These are phyloP conservation scores for Dexiosoma caninum DNA, from an alignment of 2,888 invertebrate genomes.

Conservation along the genomic window DNA sequence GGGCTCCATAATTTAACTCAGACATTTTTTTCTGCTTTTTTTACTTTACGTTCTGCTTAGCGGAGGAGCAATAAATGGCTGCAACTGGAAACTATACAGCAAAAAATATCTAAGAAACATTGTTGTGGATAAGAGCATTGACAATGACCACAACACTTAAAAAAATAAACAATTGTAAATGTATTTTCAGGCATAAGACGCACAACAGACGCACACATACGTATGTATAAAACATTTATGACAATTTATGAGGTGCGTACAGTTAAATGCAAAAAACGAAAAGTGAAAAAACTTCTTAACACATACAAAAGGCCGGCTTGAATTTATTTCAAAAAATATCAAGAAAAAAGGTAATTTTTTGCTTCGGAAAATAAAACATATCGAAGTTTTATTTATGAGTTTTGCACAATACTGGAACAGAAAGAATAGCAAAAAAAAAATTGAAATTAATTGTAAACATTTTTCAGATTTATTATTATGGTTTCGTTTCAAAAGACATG, in stretches of 20 bases:
- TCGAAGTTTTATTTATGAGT: slow-evolving; percentile 27
- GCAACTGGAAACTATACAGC: not conserved
- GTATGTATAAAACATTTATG: not conserved
- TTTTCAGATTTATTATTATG: not conserved
- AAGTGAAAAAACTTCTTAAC: not conserved
- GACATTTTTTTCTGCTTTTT: not conserved
- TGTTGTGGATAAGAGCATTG: not conserved
- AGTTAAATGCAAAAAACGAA: not conserved
- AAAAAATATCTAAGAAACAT: not conserved
- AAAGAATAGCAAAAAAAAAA: not conserved
- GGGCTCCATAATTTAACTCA: not conserved
- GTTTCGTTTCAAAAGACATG: not conserved
- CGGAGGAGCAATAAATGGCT: not conserved
- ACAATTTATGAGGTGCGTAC: slow-evolving; percentile 51
- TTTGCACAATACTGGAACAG: not conserved
- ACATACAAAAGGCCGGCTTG: not conserved
- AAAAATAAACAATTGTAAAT: slow-evolving; percentile 40
- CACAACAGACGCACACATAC: not conserved
- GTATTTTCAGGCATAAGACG: not conserved
- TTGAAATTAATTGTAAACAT: not conserved
- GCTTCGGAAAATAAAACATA: not conserved
- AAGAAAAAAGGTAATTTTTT: slow-evolving; percentile 18
- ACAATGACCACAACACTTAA: not conserved
- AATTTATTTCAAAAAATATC: slow-evolving; percentile 4
- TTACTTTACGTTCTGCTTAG: no score